Evolutionary conservation across 2,888 invertebrate genomes (phyloP), one percentile per base, ranked within the genome.

Genomic region (Meteorus colon): DNA sequence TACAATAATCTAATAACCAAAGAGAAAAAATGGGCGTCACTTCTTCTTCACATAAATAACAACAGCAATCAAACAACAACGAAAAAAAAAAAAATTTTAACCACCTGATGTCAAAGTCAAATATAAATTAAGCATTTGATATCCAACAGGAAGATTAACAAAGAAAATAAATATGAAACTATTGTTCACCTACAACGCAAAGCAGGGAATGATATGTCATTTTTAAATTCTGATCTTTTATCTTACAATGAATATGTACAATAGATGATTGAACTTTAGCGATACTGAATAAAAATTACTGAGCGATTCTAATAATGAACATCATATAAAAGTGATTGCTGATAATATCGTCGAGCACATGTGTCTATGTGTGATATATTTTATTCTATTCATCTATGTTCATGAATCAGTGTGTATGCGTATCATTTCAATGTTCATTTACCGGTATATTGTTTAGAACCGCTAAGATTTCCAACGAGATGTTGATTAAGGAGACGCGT

Each of bases 401-500:
- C 8, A 19, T 55, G 19, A n/a, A 19, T 55, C 2, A 19, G 55
- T 55, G 6, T 48, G 16, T n/a, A 29, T 41, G 45, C 27, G 67
- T 59, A n/a, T 79, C 78, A 78, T 80, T 78, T 65, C 80, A 81
- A 79, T 80, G 80, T 81, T 84, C 82, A 85, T 85, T 86, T 86
- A 89, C 89, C 88, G 81, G 87, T 86, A 81, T 86, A 85, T 74
- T 89, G 89, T 85, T 90, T 91, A 74, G 91, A 88, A 83, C 91
- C 90, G 81, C 90, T 89, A 77, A 90, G 86, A 82, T 91, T 92
- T 84, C 94, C 94, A 88, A 94, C 94, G 82, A 94, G 91, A 90
- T 94, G 94, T 86, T 94, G 94, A 90, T 94, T 94, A 86, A 94
- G 93, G 83, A 94, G 91, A 84, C 94, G 92, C 76, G 94, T 93